Evolutionary conservation across 2,113 vertebrate genomes (phyloP).

Genomic region (Heptranchias perlo): DNA sequence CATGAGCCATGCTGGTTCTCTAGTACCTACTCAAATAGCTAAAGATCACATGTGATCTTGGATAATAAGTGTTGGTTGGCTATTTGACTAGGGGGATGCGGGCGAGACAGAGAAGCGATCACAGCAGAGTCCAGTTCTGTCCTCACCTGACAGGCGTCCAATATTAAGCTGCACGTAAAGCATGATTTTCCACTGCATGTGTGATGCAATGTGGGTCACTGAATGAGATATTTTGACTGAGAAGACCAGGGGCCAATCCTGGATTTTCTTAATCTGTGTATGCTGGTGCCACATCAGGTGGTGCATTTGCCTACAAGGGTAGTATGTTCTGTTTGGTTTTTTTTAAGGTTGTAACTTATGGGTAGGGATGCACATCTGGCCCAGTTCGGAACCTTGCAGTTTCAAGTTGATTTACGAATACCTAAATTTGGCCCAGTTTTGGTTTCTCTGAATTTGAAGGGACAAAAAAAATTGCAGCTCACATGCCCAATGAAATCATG

Average conservation of each 20-base stretch:
- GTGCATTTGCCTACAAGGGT: background rate
- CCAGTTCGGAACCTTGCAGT: background rate
- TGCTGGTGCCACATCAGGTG: background rate
- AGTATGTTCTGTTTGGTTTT: background rate
- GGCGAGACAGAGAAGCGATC: background rate
- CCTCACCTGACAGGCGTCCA: background rate
- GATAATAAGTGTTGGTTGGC: background rate
- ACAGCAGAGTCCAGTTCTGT: background rate
- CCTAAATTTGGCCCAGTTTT: background rate
- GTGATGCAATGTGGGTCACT: background rate
- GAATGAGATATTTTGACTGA: background rate
- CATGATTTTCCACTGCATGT: background rate
- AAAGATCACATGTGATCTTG: background rate
- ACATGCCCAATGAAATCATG: background rate
- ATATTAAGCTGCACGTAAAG: background rate
- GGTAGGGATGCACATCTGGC: background rate
- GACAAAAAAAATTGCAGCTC: background rate
- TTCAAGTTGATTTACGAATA: background rate
- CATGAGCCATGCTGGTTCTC: background rate
- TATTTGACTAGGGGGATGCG: background rate
- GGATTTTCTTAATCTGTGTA: background rate
- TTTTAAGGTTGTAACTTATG: background rate
- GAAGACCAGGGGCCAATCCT: background rate
- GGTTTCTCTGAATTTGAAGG: background rate
- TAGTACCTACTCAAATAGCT: background rate